A percentile compares a stretch with the other conserved stretches of the same genome.
These are phyloP conservation scores for Epistrophella euchroma DNA, from an alignment of 2,888 invertebrate species.

Conservation along the genomic window DNA sequence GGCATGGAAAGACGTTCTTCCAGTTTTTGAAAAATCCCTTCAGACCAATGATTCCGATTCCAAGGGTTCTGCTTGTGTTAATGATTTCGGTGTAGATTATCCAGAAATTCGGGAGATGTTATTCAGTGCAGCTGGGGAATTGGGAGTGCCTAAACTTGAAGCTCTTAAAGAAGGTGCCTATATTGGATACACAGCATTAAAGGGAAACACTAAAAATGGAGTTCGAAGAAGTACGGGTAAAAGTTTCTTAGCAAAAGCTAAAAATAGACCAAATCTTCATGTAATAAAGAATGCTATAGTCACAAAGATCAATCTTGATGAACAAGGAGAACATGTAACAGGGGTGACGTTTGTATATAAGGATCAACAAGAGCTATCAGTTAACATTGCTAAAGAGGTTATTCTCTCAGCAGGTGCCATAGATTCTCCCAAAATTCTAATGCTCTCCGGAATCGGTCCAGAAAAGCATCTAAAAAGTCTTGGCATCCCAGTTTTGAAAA, in stretches of 20 bases:
- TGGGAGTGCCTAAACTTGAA: conserved; percentile 87
- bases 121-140: conserved; percentile 87
- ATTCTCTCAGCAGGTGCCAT: conserved; percentile 80
- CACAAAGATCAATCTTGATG: conserved; percentile 84
- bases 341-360: conserved; percentile 82
- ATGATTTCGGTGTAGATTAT: conserved; percentile 78
- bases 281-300: conserved; percentile 85
- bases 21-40: conserved; percentile 85
- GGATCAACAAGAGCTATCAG: conserved; percentile 80
- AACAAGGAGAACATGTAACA: conserved; percentile 82
- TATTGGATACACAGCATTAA: conserved; percentile 86
- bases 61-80: conserved; percentile 84
- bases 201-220: conserved; percentile 85
- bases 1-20: conserved; percentile 85
- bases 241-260: conserved; percentile 84
- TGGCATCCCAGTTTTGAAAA: conserved; percentile 75
- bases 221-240: conserved; percentile 85
- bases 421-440: conserved; percentile 78
- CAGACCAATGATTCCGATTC: conserved; percentile 81
- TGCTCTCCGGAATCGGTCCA: conserved; percentile 79
- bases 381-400: conserved; percentile 74
- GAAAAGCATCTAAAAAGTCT: conserved; percentile 70
- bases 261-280: conserved; percentile 82
- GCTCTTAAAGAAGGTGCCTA: conserved; percentile 84
- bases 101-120: conserved; percentile 86